phyloP scores from a whole-genome alignment of 64 coral and sea anemone genomes.

The Montipora foliosa region DNA sequence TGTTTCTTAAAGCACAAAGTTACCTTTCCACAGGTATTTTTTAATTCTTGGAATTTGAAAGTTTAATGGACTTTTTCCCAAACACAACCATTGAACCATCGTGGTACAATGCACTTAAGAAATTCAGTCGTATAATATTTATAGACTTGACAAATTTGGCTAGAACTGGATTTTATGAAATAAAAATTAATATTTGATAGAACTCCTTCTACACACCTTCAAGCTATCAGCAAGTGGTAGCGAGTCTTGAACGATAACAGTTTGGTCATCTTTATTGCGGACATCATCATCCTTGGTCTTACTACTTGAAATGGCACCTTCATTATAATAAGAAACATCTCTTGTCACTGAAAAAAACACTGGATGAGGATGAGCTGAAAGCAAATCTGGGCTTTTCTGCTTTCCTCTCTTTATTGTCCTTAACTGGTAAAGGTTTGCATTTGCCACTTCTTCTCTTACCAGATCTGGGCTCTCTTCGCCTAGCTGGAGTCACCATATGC shows the following conservation, averaged over 20 bases:
- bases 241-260: slow-evolving; percentile 33
- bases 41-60: too few species aligned
- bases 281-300: background rate
- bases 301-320: slow-evolving; percentile 1
- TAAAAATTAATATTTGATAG: too few species aligned
- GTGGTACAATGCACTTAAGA: too few species aligned
- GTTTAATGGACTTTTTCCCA: too few species aligned
- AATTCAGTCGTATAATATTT: too few species aligned
- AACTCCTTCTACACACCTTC: background rate
- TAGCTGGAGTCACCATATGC: slow-evolving; percentile 22
- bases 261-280: background rate
- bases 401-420: slow-evolving; percentile 13
- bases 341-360: slow-evolving; percentile 29
- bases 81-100: too few species aligned
- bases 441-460: slow-evolving; percentile 37
- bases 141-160: too few species aligned
- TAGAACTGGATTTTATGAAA: too few species aligned
- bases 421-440: slow-evolving; percentile 14
- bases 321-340: slow-evolving; percentile 28
- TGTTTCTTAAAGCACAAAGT: too few species aligned
- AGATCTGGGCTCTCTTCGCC: slow-evolving; percentile 22
- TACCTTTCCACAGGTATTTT: too few species aligned
- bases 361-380: slow-evolving; percentile 42
- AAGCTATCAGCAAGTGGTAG: slow-evolving; percentile 19
- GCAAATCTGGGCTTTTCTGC: background rate